Conservation (phyloP, 2,888 invertebrate genomes). For the Vannuccia rotundouncinata region DNA sequence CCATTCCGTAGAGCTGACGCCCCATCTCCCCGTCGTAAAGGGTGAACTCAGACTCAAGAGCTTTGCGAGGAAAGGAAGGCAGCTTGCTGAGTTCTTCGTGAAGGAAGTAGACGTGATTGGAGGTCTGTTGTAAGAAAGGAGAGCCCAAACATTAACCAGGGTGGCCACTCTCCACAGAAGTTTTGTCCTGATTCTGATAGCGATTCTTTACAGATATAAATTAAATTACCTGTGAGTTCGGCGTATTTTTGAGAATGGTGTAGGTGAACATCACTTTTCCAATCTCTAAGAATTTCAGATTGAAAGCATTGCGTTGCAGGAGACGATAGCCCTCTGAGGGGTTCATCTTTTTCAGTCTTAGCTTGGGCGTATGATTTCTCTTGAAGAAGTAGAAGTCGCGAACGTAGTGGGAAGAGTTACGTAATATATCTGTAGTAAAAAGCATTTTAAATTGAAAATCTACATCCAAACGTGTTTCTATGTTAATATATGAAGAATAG, state of each 20-base stretch:
- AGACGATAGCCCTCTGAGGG: constrained; percentile 81
- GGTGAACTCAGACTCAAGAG: constrained; percentile 88
- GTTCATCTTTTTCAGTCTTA: constrained; percentile 85
- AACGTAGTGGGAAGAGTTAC: constrained; percentile 87
- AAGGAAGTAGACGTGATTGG: constrained; percentile 91
- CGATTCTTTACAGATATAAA: neutral
- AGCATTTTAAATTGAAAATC: too few relatives aligned
- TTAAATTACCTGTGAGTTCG: constrained; percentile 47
- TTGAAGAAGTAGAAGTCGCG: constrained; percentile 91
- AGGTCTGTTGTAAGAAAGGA: constrained; percentile 64
- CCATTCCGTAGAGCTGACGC: constrained; percentile 63
- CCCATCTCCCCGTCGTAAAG: constrained; percentile 49
- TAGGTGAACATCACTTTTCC: constrained; percentile 68
- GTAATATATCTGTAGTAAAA: constrained; percentile 76
- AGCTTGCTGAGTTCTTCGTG: constrained; percentile 97
- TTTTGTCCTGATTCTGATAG: too few relatives aligned
- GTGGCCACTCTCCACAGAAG: too few relatives aligned
- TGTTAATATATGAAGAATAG: too few relatives aligned
- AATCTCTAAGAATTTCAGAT: constrained; percentile 89
- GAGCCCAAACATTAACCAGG: too few relatives aligned
- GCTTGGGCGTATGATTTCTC: constrained; percentile 91
- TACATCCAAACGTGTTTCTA: too few relatives aligned
- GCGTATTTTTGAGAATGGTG: constrained; percentile 49
- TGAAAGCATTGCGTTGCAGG: constrained; percentile 66
- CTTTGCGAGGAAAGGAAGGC: constrained; percentile 94